Evolutionary conservation across 2,888 invertebrate genomes (phyloP).

Genomic region (Drosophila peninsularis): DNA sequence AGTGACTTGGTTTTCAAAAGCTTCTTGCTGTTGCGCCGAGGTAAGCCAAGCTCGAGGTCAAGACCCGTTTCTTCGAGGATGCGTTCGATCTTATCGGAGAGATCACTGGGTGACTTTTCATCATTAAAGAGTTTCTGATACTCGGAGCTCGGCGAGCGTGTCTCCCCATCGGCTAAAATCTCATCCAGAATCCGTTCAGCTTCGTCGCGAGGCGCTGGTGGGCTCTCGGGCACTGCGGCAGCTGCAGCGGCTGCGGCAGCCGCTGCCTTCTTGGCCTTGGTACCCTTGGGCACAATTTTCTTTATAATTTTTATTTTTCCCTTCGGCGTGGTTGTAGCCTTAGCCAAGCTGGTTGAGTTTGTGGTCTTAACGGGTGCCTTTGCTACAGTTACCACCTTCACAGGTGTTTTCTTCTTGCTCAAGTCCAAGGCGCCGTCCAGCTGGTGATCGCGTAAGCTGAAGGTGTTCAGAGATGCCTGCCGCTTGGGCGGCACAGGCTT

Average conservation of each 20-base stretch:
- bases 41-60: slow-evolving; percentile 78
- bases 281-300: slow-evolving; percentile 82
- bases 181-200: slow-evolving; percentile 82
- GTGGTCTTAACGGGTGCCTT: slow-evolving; percentile 22
- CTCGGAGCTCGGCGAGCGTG: slow-evolving; percentile 83
- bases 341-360: slow-evolving; percentile 48
- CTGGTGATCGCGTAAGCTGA: slow-evolving; percentile 83
- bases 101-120: slow-evolving; percentile 84
- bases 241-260: slow-evolving; percentile 41
- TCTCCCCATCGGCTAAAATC: slow-evolving; percentile 74
- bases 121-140: slow-evolving; percentile 83
- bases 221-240: slow-evolving; percentile 14
- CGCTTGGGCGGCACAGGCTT: slow-evolving; percentile 64
- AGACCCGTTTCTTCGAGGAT: slow-evolving; percentile 82
- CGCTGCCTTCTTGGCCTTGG: slow-evolving; percentile 69
- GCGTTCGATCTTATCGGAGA: slow-evolving; percentile 83
- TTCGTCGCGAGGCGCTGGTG: slow-evolving; percentile 66
- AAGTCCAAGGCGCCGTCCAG: slow-evolving; percentile 84
- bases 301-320: slow-evolving; percentile 81
- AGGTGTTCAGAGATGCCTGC: slow-evolving; percentile 66
- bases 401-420: slow-evolving; percentile 69
- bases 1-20: slow-evolving; percentile 79
- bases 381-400: slow-evolving; percentile 28
- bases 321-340: slow-evolving; percentile 65
- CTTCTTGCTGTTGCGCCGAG: slow-evolving; percentile 70